Evolutionary conservation across 1,140 invertebrate species (phyloP).

Genomic region (Himalopsyche phryganea): DNA sequence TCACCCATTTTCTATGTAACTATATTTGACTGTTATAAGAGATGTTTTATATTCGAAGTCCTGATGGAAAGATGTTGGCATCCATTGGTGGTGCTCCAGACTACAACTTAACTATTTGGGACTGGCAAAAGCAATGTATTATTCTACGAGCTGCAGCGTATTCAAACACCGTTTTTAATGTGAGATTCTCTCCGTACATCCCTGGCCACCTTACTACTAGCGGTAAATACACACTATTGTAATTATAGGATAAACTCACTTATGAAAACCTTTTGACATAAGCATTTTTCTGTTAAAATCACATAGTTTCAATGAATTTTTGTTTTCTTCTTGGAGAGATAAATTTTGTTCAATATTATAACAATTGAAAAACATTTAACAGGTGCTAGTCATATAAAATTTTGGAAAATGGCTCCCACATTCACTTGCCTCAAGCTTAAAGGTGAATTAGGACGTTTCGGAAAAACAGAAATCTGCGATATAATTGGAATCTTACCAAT

Average conservation of each 20-base stretch:
- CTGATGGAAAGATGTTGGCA: constrained; percentile 72
- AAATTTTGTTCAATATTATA: too few relatives aligned
- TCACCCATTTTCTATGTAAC: neutral
- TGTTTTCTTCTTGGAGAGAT: too few relatives aligned
- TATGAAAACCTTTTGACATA: too few relatives aligned
- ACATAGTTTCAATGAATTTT: too few relatives aligned
- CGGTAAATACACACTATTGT: constrained; percentile 56
- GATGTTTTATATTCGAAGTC: constrained; percentile 58
- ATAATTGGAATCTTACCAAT: constrained; percentile 79
- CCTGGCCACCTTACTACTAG: constrained; percentile 73
- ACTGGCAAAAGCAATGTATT: constrained; percentile 73
- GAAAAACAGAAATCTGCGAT: constrained; percentile 86
- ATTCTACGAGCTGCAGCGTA: constrained; percentile 75
- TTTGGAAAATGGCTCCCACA: constrained; percentile 88
- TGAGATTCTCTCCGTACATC: constrained; percentile 75
- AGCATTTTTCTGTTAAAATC: too few relatives aligned
- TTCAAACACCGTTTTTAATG: constrained; percentile 71
- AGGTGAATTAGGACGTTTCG: constrained; percentile 81
- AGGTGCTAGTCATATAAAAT: constrained; percentile 76
- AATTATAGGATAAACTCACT: too few relatives aligned
- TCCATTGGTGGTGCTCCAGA: constrained; percentile 84
- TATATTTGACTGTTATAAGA: neutral
- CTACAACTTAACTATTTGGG: constrained; percentile 83
- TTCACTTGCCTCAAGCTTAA: constrained; percentile 88
- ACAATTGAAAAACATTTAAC: too few relatives aligned